A percentile compares a stretch with the other conserved stretches of the same genome.
Evolutionary conservation across 2,113 vertebrate genomes (phyloP).

Genomic region (Ctenodactylus gundi): DNA sequence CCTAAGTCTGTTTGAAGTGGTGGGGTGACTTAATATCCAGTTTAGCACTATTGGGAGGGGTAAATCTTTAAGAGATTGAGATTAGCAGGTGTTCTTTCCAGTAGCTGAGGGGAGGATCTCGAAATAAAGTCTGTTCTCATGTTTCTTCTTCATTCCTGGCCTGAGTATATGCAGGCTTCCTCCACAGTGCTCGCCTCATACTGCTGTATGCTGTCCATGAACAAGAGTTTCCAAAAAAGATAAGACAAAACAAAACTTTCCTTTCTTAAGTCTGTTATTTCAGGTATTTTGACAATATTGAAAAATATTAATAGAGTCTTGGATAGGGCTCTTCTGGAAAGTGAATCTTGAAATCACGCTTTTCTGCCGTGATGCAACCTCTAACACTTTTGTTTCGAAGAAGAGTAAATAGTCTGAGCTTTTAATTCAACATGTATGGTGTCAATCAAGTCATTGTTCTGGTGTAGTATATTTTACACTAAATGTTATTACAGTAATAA

Average conservation of each 20-base stretch:
- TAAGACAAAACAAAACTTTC: neutral
- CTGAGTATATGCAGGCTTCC: neutral
- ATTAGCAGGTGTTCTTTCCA: too few relatives aligned
- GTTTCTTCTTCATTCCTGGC: neutral
- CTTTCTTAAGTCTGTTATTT: neutral
- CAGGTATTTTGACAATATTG: neutral
- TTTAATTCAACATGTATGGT: neutral
- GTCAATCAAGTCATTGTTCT: neutral
- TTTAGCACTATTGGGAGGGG: too few relatives aligned
- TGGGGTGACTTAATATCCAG: neutral
- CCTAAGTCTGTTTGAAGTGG: too few relatives aligned
- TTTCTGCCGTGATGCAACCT: neutral
- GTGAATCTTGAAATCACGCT: neutral
- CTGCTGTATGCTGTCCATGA: too few relatives aligned
- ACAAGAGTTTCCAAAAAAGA: neutral
- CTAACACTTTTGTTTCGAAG: neutral
- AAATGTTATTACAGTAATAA: too few relatives aligned
- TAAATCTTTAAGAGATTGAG: too few relatives aligned
- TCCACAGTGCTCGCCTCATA: neutral
- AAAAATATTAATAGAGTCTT: neutral
- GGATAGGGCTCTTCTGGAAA: neutral
- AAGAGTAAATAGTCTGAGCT: neutral
- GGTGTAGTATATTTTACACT: too few relatives aligned
- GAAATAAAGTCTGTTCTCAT: too few relatives aligned
- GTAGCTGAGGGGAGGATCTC: neutral